These are phyloP conservation scores for Corythornis madagascariensis DNA, from an alignment of 2,113 vertebrate species.

Conservation along the genomic window DNA sequence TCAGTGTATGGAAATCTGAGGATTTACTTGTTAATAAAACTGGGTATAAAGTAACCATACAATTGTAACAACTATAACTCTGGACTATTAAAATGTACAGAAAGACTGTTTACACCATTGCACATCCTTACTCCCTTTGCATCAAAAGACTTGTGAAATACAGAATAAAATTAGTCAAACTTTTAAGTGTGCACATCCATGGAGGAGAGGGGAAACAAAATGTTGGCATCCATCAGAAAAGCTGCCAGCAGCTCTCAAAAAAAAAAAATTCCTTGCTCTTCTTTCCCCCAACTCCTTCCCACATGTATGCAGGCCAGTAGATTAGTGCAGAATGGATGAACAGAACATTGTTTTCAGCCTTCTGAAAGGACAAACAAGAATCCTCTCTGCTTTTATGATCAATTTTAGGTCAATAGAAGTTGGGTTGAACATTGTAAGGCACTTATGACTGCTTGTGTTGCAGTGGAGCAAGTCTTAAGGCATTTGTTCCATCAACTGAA, in stretches of 20 bases:
- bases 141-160: conserved; percentile 57
- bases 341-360: neutral
- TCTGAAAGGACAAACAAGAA: neutral
- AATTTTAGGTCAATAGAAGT: conserved; percentile 32
- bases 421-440: conserved; percentile 71
- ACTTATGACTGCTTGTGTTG: conserved; percentile 74
- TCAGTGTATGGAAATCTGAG: conserved; percentile 39
- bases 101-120: conserved; percentile 78
- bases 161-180: conserved; percentile 53
- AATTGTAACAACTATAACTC: conserved; percentile 61
- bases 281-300: conserved; percentile 24
- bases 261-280: conserved; percentile 65
- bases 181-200: conserved; percentile 11
- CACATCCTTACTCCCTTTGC: conserved; percentile 79
- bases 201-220: conserved; percentile 42
- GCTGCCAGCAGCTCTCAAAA: conserved; percentile 90
- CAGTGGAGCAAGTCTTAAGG: conserved; percentile 72
- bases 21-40: conserved; percentile 62
- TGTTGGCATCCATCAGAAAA: conserved; percentile 73
- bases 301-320: conserved; percentile 32
- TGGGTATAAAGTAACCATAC: conserved; percentile 46
- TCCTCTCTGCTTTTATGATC: conserved; percentile 40
- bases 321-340: conserved; percentile 67
- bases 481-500: conserved; percentile 59
- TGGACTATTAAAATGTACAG: conserved; percentile 76